Evolutionary conservation across 1,140 invertebrate species (phyloP), one percentile per base, ranked within the genome.

Genomic region (Trichogramma pretiosum): DNA sequence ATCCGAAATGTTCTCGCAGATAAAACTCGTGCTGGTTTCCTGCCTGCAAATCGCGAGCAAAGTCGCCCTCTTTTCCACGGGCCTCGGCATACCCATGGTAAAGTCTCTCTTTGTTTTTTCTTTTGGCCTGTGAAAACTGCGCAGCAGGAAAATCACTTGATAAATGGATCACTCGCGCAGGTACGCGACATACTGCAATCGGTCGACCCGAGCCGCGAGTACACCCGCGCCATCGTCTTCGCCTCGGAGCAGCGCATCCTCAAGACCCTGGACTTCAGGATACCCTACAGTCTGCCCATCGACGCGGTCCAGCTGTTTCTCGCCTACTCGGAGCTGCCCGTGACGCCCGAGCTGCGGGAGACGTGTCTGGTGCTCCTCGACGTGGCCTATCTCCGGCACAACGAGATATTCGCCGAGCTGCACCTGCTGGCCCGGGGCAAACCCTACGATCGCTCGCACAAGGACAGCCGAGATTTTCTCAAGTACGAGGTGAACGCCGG

Each of bases 1-100:
- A 45, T 49, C 56, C 5, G 53, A 41, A 21, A 50, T 37, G 49
- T 47, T 16, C 10, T 54, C 24, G 48, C 57, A 28, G 48, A 39
- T 32, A 28, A 59, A 37, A 24, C 52, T 11, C 57, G 56, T 53
- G 18, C 63, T 35, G 48, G 60, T 46, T 52, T 65, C 10, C 45
- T 68, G 42, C 60, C 57, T 4, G 5, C 45, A 47, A 7, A 46
- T 52, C 13, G 50, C 50, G 13, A 52, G 39, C 22, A 52, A 52
- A n/a, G 45, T 52, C n/a, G 45, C 46, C 21, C 30, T 46, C 10
- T 39, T 22, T 24, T 36, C 37, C 16, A 43, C 32, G 5, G 50
- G 45, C n/a, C 39, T 52, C 13, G 33, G 14, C 28, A 19, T 52
- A 3, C 3, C 7, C 2, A 37, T 42, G 49, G 49, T 51, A n/a